Percentiles rank a stretch among this genome's conserved stretches.
Evolutionary conservation across 2,113 vertebrate genomes (phyloP).

Genomic region (Perca fluviatilis): DNA sequence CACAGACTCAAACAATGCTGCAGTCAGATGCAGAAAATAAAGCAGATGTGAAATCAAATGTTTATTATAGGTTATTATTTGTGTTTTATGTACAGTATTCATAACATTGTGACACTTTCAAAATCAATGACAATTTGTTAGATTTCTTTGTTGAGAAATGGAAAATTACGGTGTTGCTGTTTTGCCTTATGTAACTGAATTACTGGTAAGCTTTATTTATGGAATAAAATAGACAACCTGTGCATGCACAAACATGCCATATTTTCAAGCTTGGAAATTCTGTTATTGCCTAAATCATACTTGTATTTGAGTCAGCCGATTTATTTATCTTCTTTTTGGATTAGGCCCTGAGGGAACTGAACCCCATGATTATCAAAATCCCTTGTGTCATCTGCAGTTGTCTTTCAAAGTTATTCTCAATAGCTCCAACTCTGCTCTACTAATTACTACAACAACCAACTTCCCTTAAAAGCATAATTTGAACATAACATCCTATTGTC

Average conservation of each 20-base stretch:
- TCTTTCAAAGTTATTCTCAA: constrained; percentile 79
- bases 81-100: constrained; percentile 28
- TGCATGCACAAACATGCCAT: not conserved
- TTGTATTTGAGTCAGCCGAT: constrained; percentile 78
- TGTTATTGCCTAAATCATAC: constrained; percentile 60
- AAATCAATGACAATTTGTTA: constrained; percentile 10
- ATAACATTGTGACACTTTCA: not conserved
- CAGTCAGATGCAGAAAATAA: constrained; percentile 53
- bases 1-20: constrained; percentile 58
- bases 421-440: constrained; percentile 70
- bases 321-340: constrained; percentile 81
- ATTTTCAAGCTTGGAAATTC: constrained; percentile 42
- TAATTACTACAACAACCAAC: constrained; percentile 76
- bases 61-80: constrained; percentile 37
- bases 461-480: constrained; percentile 75
- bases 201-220: constrained; percentile 4
- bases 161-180: not conserved
- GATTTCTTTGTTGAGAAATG: not conserved
- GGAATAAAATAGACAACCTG: not conserved
- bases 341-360: constrained; percentile 76
- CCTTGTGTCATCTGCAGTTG: constrained; percentile 77
- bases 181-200: constrained; percentile 9
- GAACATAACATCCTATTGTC: constrained; percentile 76
- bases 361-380: constrained; percentile 78
- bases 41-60: constrained; percentile 28